Evolutionary conservation across 2,888 invertebrate genomes (phyloP).

Genomic region (Cephus runcator): DNA sequence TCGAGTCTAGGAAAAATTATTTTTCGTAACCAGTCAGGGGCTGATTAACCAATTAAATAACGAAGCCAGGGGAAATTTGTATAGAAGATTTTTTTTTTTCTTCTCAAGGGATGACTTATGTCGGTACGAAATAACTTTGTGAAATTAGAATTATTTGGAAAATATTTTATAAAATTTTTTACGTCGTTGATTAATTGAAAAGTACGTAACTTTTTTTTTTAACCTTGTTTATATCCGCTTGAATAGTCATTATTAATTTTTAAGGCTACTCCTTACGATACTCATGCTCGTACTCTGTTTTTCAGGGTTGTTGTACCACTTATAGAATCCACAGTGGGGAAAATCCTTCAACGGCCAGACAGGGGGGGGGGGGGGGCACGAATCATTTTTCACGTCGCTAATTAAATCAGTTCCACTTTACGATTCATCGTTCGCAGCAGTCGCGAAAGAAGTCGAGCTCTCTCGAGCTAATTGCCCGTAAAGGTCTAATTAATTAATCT

Average conservation of each 20-base stretch:
- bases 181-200: no score
- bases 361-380: no score
- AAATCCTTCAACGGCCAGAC: neutral
- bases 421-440: conserved; percentile 18
- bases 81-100: no score
- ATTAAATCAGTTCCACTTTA: conserved; percentile 20
- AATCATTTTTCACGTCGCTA: conserved; percentile 12
- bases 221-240: no score
- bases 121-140: no score
- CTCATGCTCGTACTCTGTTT: neutral
- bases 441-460: conserved; percentile 18
- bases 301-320: neutral
- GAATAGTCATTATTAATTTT: no score
- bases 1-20: no score
- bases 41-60: neutral
- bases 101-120: no score
- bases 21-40: neutral
- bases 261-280: neutral
- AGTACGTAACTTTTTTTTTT: no score
- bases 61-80: neutral
- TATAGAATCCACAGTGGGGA: neutral
- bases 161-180: no score
- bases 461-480: conserved; percentile 21
- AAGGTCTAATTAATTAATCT: conserved; percentile 24
- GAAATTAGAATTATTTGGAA: no score